These are phyloP conservation scores for Drosophila pseudotakahashii DNA, from an alignment of 2,888 invertebrate species.

Conservation along the genomic window DNA sequence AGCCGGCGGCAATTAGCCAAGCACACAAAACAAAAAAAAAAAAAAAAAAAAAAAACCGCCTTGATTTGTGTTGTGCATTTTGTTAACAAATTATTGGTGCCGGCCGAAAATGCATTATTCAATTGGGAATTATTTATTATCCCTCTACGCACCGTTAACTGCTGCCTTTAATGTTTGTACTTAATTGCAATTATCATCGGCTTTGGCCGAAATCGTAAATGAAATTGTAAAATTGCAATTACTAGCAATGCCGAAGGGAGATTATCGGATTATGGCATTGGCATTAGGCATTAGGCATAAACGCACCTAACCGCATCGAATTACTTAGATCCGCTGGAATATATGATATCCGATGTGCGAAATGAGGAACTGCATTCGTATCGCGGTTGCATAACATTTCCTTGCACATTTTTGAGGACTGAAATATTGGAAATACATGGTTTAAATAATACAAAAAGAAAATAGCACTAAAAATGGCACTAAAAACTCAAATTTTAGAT, in stretches of 20 bases:
- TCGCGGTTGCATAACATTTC: constrained; percentile 12
- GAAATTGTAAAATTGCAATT: constrained; percentile 38
- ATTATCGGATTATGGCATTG: constrained; percentile 37
- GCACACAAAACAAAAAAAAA: too few relatives aligned
- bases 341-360: constrained; percentile 5
- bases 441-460: neutral
- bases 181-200: constrained; percentile 54
- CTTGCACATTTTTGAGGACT: neutral
- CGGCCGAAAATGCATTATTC: constrained; percentile 65
- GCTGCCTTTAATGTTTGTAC: constrained; percentile 13
- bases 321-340: constrained; percentile 14
- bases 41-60: constrained; percentile 2
- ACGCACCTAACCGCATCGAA: constrained; percentile 54
- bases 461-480: too few relatives aligned
- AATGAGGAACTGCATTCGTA: constrained; percentile 49
- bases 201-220: constrained; percentile 35
- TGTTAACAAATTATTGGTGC: constrained; percentile 67
- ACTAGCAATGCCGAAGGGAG: constrained; percentile 19
- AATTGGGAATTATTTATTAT: constrained; percentile 49
- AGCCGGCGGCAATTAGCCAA: constrained; percentile 36
- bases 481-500: neutral
- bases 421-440: neutral
- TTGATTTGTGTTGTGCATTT: constrained; percentile 52
- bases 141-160: constrained; percentile 60
- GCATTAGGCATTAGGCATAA: constrained; percentile 7